phyloP scores from a whole-genome alignment of 2,113 vertebrate species.

The Prunella himalayana region DNA sequence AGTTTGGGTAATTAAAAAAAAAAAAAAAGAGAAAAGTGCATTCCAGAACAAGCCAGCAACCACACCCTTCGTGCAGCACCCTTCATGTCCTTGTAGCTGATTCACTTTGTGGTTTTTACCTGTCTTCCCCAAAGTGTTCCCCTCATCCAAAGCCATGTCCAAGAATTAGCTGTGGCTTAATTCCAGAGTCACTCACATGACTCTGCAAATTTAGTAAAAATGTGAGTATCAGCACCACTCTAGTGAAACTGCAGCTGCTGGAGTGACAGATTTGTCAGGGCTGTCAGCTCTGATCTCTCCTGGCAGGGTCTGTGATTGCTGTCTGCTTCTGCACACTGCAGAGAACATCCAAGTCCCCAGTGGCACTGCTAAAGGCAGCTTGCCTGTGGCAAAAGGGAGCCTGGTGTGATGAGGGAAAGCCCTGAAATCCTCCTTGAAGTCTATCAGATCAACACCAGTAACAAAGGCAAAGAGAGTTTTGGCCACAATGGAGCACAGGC shows the following conservation, averaged over 20 bases:
- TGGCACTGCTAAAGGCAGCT: neutral
- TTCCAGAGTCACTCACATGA: neutral
- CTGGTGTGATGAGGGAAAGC: neutral
- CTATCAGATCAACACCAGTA: neutral
- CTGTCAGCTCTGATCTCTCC: neutral
- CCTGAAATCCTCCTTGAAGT: neutral
- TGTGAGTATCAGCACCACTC: neutral
- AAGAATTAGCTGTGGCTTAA: neutral
- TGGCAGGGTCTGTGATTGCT: neutral
- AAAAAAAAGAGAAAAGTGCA: neutral
- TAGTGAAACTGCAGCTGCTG: neutral
- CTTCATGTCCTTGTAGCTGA: neutral
- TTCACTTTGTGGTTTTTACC: too few relatives aligned
- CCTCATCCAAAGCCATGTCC: neutral
- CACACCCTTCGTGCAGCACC: neutral
- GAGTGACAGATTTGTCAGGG: neutral
- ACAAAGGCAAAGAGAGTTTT: neutral
- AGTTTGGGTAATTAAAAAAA: neutral
- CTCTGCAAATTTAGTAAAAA: neutral
- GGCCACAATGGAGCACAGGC: neutral
- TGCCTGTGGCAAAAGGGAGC: neutral
- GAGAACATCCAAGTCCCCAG: neutral
- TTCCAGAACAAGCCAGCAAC: neutral
- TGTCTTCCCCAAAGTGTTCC: neutral
- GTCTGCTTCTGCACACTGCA: neutral